Evolutionary conservation across 2,888 invertebrate species (phyloP).

Genomic region (Drosophila sordidula): DNA sequence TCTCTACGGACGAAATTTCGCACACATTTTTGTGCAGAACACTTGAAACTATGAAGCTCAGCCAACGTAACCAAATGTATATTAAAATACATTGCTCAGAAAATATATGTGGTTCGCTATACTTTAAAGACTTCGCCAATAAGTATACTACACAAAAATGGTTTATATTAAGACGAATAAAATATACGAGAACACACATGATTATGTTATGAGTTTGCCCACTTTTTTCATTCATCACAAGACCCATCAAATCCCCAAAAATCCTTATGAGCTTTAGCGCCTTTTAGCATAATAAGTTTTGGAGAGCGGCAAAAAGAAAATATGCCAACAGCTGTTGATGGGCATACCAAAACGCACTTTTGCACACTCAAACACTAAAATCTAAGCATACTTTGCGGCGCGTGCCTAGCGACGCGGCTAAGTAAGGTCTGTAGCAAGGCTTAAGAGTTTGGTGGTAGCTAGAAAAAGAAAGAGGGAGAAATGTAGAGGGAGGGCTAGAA

Average conservation of each 20-base stretch:
- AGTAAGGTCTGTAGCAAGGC: constrained; percentile 54
- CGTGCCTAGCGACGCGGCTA: constrained; percentile 48
- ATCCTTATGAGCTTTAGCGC: constrained; percentile 53
- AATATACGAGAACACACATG: constrained; percentile 10
- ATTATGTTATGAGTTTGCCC: constrained; percentile 5
- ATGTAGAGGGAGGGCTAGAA: constrained; percentile 1
- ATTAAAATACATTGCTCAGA: neutral
- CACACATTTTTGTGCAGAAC: neutral
- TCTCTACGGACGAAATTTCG: neutral
- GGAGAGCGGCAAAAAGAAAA: constrained; percentile 47
- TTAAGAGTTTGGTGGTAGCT: constrained; percentile 46
- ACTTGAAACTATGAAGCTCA: neutral
- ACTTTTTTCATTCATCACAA: constrained; percentile 3
- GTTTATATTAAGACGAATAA: neutral
- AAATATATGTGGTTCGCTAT: neutral
- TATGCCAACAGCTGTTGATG: constrained; percentile 72
- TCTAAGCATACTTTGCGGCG: constrained; percentile 59
- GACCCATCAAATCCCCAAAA: constrained; percentile 44
- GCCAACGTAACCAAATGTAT: neutral
- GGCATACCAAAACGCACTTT: constrained; percentile 43
- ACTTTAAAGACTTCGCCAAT: neutral
- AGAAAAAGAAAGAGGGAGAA: constrained; percentile 2
- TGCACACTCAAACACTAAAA: constrained; percentile 37
- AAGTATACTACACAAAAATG: neutral
- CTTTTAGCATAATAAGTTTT: constrained; percentile 68